Percentiles rank a stretch among this genome's conserved stretches.
Evolutionary conservation across 2,797 vertebrate species (phyloP).

Genomic region (Phoeniculus purpureus): DNA sequence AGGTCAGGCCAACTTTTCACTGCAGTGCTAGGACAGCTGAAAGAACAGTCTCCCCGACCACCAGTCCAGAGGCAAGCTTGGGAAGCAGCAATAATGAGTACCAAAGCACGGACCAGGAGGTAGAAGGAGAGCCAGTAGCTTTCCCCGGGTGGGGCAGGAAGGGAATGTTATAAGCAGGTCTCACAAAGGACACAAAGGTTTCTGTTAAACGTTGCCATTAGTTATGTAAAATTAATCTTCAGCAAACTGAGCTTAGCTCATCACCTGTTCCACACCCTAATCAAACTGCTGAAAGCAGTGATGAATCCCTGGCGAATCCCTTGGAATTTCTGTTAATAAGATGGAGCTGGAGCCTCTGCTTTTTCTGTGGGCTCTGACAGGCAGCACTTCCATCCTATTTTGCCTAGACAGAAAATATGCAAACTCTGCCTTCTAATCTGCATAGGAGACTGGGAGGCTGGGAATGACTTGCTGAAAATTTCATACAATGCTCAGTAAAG

Average conservation of each 20-base stretch:
- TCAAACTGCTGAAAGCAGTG: neutral
- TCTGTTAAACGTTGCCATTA: neutral
- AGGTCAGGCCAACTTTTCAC: neutral
- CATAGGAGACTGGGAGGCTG: neutral
- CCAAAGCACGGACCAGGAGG: neutral
- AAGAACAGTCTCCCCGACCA: fast-evolving
- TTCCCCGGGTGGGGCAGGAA: neutral
- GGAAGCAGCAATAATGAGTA: neutral
- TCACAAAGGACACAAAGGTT: slow-evolving; percentile 12
- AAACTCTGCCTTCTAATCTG: neutral
- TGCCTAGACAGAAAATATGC: neutral
- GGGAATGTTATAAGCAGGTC: neutral
- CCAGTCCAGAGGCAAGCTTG: neutral
- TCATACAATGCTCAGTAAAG: neutral
- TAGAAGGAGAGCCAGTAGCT: neutral
- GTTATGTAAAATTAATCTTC: slow-evolving; percentile 14
- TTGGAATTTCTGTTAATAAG: neutral
- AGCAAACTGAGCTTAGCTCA: slow-evolving; percentile 23
- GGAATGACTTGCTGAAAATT: neutral
- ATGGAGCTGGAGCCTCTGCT: neutral
- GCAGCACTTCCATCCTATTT: neutral
- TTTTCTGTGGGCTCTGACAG: neutral
- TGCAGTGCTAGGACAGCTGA: neutral
- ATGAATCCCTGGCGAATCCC: neutral
- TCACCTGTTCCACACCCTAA: slow-evolving; percentile 48